phyloP scores from a whole-genome alignment of 1,140 invertebrate genomes.

The Heliconius hermathena region DNA sequence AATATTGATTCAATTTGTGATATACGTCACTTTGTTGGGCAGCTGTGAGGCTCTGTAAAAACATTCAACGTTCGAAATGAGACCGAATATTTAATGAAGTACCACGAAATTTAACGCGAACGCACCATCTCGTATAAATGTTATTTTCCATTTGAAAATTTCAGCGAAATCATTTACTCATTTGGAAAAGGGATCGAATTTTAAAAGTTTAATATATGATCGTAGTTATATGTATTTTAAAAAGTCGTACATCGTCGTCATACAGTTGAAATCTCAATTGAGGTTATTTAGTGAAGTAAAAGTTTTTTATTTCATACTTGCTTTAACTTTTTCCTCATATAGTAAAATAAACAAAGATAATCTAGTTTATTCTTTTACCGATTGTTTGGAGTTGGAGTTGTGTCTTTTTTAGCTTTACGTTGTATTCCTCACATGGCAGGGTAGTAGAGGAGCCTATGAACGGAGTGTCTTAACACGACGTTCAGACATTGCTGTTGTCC shows the following conservation, averaged over 20 bases:
- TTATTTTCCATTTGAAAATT: neutral
- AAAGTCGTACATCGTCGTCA: no score
- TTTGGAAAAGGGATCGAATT: neutral
- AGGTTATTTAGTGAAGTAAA: neutral
- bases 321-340: neutral
- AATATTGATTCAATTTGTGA: neutral
- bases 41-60: neutral
- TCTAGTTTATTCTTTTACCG: no score
- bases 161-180: neutral
- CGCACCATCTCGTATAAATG: neutral
- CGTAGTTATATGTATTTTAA: no score
- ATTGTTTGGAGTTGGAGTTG: no score
- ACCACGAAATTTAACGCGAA: neutral
- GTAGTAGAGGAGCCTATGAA: no score
- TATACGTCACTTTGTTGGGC: neutral
- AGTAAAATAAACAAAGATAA: no score
- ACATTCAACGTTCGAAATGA: neutral
- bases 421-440: no score
- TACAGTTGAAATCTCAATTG: no score
- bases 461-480: no score
- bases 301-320: neutral
- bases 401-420: no score
- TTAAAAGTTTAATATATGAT: neutral
- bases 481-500: no score
- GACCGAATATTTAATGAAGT: slow-evolving; percentile 3